Conservation (phyloP, 2,797 vertebrate genomes). For the Pelodytes ibericus region DNA sequence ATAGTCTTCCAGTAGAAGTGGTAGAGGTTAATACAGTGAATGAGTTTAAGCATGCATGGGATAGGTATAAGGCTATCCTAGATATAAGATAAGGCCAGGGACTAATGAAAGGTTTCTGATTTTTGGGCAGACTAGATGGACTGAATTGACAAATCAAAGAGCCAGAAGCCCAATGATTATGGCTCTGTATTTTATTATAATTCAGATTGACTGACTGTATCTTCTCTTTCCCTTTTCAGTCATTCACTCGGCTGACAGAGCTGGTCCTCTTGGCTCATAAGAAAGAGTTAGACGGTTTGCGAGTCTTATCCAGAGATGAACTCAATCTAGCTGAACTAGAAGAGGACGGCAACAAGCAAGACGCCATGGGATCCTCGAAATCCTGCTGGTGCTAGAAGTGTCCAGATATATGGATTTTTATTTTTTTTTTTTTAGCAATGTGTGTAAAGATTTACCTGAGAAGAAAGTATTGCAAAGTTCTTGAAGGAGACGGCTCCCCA, state of each 20-base stretch:
- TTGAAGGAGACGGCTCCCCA: not conserved
- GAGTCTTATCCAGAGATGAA: constrained; percentile 70
- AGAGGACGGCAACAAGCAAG: constrained; percentile 79
- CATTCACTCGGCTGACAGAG: constrained; percentile 85
- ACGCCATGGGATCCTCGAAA: constrained; percentile 70
- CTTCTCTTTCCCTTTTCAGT: constrained; percentile 66
- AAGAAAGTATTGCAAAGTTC: constrained; percentile 3
- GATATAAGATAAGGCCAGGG: too few relatives aligned
- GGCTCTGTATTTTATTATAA: too few relatives aligned
- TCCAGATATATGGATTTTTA: too few relatives aligned
- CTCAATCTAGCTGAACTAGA: constrained; percentile 74
- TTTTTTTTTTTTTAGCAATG: not conserved
- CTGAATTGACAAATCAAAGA: too few relatives aligned
- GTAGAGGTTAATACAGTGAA: too few relatives aligned
- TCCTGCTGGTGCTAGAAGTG: constrained; percentile 82
- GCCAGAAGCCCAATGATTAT: too few relatives aligned
- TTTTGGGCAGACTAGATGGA: too few relatives aligned
- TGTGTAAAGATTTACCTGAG: constrained; percentile 9
- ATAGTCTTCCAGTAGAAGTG: too few relatives aligned
- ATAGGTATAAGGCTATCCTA: too few relatives aligned
- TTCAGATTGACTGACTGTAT: too few relatives aligned
- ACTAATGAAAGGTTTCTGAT: too few relatives aligned
- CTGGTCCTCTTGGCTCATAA: constrained; percentile 89
- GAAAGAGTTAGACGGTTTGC: constrained; percentile 79
- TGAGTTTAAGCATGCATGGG: too few relatives aligned